Percentiles rank a stretch among this genome's conserved stretches.
Evolutionary conservation across 2,797 vertebrate species (phyloP).

Genomic region (Babyrousa celebensis): DNA sequence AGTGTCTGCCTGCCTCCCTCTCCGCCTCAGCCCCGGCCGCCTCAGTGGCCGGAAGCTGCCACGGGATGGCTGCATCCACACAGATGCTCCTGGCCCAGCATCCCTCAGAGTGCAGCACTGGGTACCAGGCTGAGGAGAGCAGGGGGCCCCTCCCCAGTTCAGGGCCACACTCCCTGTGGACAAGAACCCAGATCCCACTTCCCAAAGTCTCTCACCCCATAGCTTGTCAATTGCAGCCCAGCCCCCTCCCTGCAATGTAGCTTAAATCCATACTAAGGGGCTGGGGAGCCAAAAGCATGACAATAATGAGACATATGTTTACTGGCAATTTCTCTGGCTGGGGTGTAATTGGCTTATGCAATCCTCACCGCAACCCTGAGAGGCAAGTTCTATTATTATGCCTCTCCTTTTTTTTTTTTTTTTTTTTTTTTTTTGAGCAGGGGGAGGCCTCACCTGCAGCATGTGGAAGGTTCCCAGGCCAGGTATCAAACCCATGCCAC

Average conservation of each 20-base stretch:
- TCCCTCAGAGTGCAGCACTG: neutral
- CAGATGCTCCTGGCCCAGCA: neutral
- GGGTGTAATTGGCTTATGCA: too few relatives aligned
- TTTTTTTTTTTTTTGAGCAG: too few relatives aligned
- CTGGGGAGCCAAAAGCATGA: neutral
- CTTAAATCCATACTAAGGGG: neutral
- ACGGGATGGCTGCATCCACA: accelerated
- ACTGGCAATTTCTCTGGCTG: neutral
- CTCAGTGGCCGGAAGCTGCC: neutral
- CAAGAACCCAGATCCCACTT: neutral
- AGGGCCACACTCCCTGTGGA: neutral
- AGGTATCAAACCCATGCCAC: too few relatives aligned
- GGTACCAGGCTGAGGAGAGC: neutral
- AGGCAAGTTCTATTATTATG: neutral
- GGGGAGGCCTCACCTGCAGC: too few relatives aligned
- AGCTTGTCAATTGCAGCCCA: neutral
- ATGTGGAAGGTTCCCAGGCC: too few relatives aligned
- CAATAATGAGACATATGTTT: neutral
- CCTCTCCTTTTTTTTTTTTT: too few relatives aligned
- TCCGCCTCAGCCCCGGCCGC: neutral
- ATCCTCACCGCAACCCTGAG: neutral
- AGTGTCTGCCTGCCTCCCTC: neutral
- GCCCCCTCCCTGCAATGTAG: neutral
- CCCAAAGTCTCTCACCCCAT: neutral
- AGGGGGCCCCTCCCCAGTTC: neutral